These are phyloP conservation scores for Coccyzus lansbergi DNA, from an alignment of 2,797 vertebrate genomes.

Conservation along the genomic window DNA sequence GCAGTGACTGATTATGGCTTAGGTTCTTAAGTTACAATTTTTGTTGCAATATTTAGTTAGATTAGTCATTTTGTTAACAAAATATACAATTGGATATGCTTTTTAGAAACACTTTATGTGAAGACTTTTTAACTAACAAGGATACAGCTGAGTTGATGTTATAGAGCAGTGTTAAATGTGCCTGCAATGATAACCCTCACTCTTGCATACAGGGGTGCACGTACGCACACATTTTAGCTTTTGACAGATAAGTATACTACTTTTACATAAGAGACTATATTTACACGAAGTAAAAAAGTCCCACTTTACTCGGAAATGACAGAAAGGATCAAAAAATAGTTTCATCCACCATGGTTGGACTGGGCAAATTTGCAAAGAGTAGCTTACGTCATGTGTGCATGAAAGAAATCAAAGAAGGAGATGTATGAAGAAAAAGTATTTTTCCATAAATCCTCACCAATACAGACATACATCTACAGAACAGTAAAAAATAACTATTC, in stretches of 20 bases:
- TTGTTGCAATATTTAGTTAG: slow-evolving; percentile 45
- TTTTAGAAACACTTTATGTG: not conserved
- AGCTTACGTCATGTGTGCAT: not conserved
- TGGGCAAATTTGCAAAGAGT: not conserved
- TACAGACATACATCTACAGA: not conserved
- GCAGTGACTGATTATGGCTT: slow-evolving; percentile 36
- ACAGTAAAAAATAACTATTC: not conserved
- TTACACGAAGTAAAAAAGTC: not conserved
- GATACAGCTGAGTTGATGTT: not conserved
- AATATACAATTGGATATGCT: not conserved
- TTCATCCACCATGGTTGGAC: not conserved
- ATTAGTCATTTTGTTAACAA: slow-evolving; percentile 62
- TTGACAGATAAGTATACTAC: not conserved
- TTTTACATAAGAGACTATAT: not conserved
- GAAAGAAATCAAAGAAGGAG: not conserved
- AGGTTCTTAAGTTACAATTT: slow-evolving; percentile 35
- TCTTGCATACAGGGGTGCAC: not conserved
- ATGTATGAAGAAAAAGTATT: not conserved
- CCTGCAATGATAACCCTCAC: accelerated
- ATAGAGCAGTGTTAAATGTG: not conserved
- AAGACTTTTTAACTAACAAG: not conserved
- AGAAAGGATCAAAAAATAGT: not conserved
- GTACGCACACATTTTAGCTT: not conserved
- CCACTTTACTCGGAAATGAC: not conserved
- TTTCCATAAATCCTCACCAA: not conserved